Percentiles rank a stretch among this genome's conserved stretches.
These are phyloP conservation scores for Amphipyra berbera DNA, from an alignment of 2,888 invertebrate species.

Conservation along the genomic window DNA sequence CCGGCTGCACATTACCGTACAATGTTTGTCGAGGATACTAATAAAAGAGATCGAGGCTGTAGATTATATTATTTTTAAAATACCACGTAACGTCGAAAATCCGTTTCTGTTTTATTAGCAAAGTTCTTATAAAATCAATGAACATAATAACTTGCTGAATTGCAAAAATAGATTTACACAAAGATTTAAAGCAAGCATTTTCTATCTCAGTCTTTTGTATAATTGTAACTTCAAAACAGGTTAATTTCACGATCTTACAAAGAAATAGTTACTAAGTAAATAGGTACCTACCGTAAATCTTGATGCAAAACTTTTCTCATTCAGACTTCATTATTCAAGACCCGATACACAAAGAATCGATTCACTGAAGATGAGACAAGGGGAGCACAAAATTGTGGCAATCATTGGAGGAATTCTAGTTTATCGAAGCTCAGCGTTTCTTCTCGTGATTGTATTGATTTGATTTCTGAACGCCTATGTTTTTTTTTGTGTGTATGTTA, in stretches of 20 bases:
- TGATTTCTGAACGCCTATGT: background rate
- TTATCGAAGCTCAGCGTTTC: background rate
- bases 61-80: too few relatives aligned
- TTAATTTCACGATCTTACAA: conserved; percentile 9
- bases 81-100: too few relatives aligned
- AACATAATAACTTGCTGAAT: too few relatives aligned
- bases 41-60: too few relatives aligned
- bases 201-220: conserved; percentile 1
- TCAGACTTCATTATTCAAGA: conserved; percentile 25
- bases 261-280: conserved; percentile 29
- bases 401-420: conserved; percentile 2
- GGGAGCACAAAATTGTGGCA: conserved; percentile 7
- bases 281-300: conserved; percentile 13
- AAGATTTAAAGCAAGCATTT: too few relatives aligned
- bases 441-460: background rate
- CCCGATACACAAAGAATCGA: conserved; percentile 20
- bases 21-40: too few relatives aligned
- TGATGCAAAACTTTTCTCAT: conserved; percentile 45
- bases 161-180: too few relatives aligned
- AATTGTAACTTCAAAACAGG: conserved; percentile 11
- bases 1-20: too few relatives aligned
- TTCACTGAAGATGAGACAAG: conserved; percentile 2
- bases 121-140: too few relatives aligned
- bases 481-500: too few relatives aligned
- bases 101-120: too few relatives aligned